Evolutionary conservation across 2,888 invertebrate genomes (phyloP).

Genomic region (Drosophila longiperda): DNA sequence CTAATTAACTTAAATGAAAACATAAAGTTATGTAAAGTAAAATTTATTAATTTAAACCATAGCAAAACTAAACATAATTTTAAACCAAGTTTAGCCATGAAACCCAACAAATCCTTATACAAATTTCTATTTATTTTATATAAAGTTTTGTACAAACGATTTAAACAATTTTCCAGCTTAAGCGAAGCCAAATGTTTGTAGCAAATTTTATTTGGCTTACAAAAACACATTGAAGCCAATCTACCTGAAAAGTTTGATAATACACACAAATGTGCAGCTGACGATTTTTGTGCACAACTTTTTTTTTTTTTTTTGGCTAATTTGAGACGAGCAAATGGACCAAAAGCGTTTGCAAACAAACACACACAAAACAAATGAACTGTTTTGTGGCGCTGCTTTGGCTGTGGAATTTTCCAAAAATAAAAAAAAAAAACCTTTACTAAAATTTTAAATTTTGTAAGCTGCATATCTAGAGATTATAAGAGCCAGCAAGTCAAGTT

Average conservation of each 20-base stretch:
- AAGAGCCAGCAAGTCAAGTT: background rate
- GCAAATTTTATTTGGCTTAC: background rate
- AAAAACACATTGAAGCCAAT: background rate
- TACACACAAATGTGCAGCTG: background rate
- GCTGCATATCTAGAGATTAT: background rate
- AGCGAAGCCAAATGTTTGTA: background rate
- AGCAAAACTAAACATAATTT: background rate
- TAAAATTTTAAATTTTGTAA: too few relatives aligned
- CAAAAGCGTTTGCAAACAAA: slow-evolving; percentile 15
- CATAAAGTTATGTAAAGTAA: background rate
- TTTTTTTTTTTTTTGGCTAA: too few relatives aligned
- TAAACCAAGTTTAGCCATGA: background rate
- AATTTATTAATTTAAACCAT: too few relatives aligned
- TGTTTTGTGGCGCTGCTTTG: slow-evolving; percentile 28
- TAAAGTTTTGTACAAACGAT: background rate
- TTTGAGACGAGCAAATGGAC: background rate
- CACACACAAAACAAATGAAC: slow-evolving; percentile 37
- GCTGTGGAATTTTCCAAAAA: slow-evolving; percentile 1
- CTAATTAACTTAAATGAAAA: background rate
- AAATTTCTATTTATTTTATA: background rate
- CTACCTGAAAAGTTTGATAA: background rate
- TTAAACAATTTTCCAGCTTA: background rate
- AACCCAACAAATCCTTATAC: background rate
- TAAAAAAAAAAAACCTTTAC: too few relatives aligned
- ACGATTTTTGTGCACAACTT: slow-evolving; percentile 21